These are phyloP conservation scores for Drosophila truncata DNA, from an alignment of 1,140 invertebrate species.

Conservation along the genomic window DNA sequence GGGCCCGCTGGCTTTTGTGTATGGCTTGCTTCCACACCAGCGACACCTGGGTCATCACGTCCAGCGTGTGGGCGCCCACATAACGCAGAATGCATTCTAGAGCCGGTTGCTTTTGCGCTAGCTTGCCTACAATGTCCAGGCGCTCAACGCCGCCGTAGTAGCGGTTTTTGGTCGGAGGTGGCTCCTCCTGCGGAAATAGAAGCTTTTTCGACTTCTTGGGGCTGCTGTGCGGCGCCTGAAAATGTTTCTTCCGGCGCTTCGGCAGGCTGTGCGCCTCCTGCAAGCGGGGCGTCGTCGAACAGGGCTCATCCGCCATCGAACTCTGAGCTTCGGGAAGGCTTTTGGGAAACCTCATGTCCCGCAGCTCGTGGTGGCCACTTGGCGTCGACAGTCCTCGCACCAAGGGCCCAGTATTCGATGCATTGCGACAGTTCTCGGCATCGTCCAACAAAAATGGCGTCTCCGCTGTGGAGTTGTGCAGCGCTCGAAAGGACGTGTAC, in stretches of 20 bases:
- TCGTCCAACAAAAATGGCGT: conserved; percentile 74
- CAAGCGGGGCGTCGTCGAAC: conserved; percentile 42
- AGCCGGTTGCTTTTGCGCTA: conserved; percentile 54
- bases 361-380: conserved; percentile 24
- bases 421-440: conserved; percentile 66
- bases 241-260: conserved; percentile 56
- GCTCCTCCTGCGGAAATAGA: conserved; percentile 41
- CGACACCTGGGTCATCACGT: conserved; percentile 65
- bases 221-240: conserved; percentile 56
- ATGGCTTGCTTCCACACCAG: conserved; percentile 55
- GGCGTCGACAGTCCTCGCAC: conserved; percentile 34
- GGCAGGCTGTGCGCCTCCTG: conserved; percentile 26
- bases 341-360: conserved; percentile 7
- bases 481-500: conserved; percentile 67
- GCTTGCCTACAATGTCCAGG: conserved; percentile 61
- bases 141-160: conserved; percentile 62
- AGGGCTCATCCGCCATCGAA: conserved; percentile 10
- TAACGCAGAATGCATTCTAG: conserved; percentile 61
- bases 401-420: conserved; percentile 32
- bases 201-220: conserved; percentile 72
- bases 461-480: conserved; percentile 71
- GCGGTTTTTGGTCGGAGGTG: conserved; percentile 23
- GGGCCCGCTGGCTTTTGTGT: conserved; percentile 30
- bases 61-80: conserved; percentile 55
- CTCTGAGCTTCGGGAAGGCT: conserved; percentile 1